These are phyloP conservation scores for Zaprionus nigranus DNA, from an alignment of 1,140 invertebrate genomes.

Conservation along the genomic window DNA sequence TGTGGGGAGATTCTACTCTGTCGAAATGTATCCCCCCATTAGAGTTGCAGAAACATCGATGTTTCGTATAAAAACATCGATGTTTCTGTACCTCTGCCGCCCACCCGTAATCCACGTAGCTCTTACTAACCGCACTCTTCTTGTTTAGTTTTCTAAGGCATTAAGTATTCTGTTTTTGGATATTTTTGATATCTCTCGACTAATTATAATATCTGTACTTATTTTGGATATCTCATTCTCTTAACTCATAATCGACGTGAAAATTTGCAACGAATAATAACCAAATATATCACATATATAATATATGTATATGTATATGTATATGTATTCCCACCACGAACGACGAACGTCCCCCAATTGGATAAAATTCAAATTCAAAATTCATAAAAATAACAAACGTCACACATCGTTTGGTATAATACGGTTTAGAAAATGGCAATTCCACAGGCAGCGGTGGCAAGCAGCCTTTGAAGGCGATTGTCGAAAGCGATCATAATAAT, in stretches of 20 bases:
- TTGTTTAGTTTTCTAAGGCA: conserved; percentile 28
- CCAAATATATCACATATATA: conserved; percentile 25
- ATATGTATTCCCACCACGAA: conserved; percentile 36
- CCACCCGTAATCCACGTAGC: conserved; percentile 24
- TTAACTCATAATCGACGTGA: conserved; percentile 54
- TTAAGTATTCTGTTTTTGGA: conserved; percentile 14
- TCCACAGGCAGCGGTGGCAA: conserved; percentile 52
- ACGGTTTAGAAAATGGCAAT: conserved; percentile 53
- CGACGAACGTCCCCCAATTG: conserved; percentile 35
- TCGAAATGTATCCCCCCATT: neutral
- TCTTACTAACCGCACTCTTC: conserved; percentile 49
- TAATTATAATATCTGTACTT: conserved; percentile 45
- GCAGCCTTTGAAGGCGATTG: conserved; percentile 80
- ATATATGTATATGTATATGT: conserved; percentile 28
- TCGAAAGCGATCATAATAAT: conserved; percentile 76
- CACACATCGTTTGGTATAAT: neutral
- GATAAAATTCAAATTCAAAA: conserved; percentile 49
- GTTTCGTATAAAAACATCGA: too few species aligned
- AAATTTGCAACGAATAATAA: conserved; percentile 33
- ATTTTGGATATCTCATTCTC: conserved; percentile 57
- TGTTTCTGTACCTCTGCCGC: too few species aligned
- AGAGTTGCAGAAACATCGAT: too few species aligned
- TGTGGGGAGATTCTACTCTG: conserved; percentile 52
- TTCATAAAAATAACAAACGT: conserved; percentile 37
- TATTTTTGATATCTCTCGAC: conserved; percentile 16